Evolutionary conservation across 2,888 invertebrate species (phyloP).

Genomic region (Alloplasta piceator): DNA sequence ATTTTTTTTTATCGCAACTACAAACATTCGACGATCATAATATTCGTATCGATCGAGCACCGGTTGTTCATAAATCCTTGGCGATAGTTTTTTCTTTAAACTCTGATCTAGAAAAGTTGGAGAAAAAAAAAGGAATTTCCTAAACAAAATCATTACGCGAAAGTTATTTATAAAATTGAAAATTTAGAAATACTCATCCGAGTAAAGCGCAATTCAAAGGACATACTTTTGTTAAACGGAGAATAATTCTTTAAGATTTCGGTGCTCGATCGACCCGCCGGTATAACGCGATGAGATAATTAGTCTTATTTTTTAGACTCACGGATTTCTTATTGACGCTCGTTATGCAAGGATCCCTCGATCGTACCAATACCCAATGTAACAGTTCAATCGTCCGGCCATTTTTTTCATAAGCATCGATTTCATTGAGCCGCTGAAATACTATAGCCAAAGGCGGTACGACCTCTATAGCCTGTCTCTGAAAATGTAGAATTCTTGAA

Average conservation of each 20-base stretch:
- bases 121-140: not conserved
- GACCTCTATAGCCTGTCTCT: conserved; percentile 86
- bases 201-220: no score
- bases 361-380: conserved; percentile 87
- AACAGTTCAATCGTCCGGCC: conserved; percentile 86
- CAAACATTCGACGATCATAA: not conserved
- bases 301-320: conserved; percentile 68
- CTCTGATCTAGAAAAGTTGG: not conserved
- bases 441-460: conserved; percentile 86
- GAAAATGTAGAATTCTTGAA: conserved; percentile 59
- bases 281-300: no score
- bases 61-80: no score
- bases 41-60: no score
- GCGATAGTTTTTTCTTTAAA: no score
- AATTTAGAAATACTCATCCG: no score
- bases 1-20: not conserved
- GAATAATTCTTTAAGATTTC: no score
- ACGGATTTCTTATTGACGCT: conserved; percentile 85
- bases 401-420: conserved; percentile 82
- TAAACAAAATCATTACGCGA: not conserved
- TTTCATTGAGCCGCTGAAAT: conserved; percentile 83
- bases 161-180: no score
- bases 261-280: not conserved
- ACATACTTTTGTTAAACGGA: no score
- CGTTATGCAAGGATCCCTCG: conserved; percentile 86